Percentiles rank a stretch among this genome's conserved stretches.
These are phyloP conservation scores for Escarpia spicata DNA, from an alignment of 2,888 invertebrate species.

Conservation along the genomic window DNA sequence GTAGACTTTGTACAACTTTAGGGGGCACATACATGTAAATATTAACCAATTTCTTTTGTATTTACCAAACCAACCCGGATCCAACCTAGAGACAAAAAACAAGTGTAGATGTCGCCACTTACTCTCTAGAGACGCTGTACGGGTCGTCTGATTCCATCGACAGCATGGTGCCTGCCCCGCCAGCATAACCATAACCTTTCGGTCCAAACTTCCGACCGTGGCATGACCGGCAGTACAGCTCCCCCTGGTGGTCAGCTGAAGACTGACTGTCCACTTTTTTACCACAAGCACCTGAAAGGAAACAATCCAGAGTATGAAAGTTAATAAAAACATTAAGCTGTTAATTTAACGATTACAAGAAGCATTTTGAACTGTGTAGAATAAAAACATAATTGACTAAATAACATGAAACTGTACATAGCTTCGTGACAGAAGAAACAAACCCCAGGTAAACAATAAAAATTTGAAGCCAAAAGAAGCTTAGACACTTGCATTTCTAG, in stretches of 20 bases:
- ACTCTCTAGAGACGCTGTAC: not conserved
- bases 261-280: constrained; percentile 85
- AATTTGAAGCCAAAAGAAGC: not conserved
- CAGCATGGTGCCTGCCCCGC: constrained; percentile 79
- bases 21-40: too few species aligned
- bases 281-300: not conserved
- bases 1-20: not conserved
- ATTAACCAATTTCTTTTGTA: not conserved
- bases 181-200: constrained; percentile 94
- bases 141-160: constrained; percentile 28
- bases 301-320: not conserved
- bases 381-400: not conserved
- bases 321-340: not conserved
- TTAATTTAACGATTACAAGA: not conserved
- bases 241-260: constrained; percentile 91
- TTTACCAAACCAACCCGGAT: not conserved
- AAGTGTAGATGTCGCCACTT: not conserved
- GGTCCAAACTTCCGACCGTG: constrained; percentile 98
- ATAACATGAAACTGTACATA: not conserved
- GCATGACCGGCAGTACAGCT: constrained; percentile 93
- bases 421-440: not conserved
- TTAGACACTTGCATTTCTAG: not conserved
- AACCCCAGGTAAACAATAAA: not conserved
- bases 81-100: not conserved
- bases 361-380: not conserved